Evolutionary conservation across 2,888 invertebrate species (phyloP).

Genomic region (Capitulum mitella): DNA sequence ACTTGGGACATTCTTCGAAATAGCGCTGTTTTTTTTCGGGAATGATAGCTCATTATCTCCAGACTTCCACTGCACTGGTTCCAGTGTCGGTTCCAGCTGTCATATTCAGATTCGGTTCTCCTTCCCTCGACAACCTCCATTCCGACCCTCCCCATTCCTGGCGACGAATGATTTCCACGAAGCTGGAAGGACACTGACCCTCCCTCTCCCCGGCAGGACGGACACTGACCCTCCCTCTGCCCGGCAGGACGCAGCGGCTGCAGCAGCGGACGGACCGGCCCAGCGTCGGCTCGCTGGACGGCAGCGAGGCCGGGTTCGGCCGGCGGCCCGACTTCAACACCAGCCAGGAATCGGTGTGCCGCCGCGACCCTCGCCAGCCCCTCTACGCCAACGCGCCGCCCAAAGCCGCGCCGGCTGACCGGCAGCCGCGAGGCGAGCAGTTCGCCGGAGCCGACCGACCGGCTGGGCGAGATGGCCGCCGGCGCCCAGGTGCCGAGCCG

Average conservation of each 20-base stretch:
- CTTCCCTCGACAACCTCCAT: too few species aligned
- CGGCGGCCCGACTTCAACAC: constrained; percentile 39
- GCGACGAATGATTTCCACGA: too few species aligned
- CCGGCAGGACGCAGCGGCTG: not conserved
- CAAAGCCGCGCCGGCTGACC: constrained; percentile 70
- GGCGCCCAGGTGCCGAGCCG: constrained; percentile 28
- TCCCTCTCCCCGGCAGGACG: too few species aligned
- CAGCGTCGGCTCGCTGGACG: constrained; percentile 39
- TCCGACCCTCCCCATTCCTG: too few species aligned
- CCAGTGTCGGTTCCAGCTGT: too few species aligned
- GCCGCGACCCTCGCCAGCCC: constrained; percentile 52
- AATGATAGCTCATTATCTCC: too few species aligned
- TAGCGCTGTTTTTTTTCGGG: too few species aligned
- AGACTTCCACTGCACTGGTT: too few species aligned
- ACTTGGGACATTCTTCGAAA: too few species aligned
- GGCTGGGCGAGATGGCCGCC: constrained; percentile 16
- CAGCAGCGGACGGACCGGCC: not conserved
- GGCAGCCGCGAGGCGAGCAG: constrained; percentile 48
- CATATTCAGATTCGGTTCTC: too few species aligned
- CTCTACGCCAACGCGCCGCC: constrained; percentile 85
- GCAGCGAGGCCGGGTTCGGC: constrained; percentile 47
- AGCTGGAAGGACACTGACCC: too few species aligned
- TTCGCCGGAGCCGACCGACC: constrained; percentile 54
- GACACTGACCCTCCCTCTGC: not conserved
- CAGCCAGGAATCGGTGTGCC: constrained; percentile 30